These are phyloP conservation scores for Stercorarius parasiticus DNA, from an alignment of 2,113 vertebrate genomes.

Conservation along the genomic window DNA sequence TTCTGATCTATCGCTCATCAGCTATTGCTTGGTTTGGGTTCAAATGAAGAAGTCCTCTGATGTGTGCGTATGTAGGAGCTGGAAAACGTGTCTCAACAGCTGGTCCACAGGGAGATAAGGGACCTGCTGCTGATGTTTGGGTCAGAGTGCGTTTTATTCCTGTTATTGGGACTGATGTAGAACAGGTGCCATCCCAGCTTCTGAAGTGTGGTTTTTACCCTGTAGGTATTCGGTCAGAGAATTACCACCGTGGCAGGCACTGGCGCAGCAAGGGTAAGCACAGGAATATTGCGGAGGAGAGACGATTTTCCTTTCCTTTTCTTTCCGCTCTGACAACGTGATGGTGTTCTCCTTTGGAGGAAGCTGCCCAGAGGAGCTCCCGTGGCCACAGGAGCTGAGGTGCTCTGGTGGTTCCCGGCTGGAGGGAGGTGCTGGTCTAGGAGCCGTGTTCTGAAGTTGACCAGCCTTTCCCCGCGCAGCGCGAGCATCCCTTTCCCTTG, in stretches of 20 bases:
- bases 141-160: background rate
- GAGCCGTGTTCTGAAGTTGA: too few species aligned
- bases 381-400: background rate
- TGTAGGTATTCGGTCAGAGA: background rate
- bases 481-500: rapidly evolving
- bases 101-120: background rate
- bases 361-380: background rate
- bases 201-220: too few species aligned
- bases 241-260: too few species aligned
- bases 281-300: background rate
- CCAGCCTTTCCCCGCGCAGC: rapidly evolving
- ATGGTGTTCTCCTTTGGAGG: rapidly evolving
- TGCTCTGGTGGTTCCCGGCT: background rate
- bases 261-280: rapidly evolving
- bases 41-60: background rate
- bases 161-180: background rate
- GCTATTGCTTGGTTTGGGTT: background rate
- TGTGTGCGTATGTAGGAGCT: background rate
- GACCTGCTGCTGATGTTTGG: background rate
- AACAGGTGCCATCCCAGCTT: background rate
- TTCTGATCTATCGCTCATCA: background rate
- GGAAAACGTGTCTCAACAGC: background rate
- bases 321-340: background rate
- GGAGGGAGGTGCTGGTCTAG: background rate
- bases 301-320: background rate